These are phyloP conservation scores for Pardalotus punctatus DNA, from an alignment of 2,113 vertebrate species.

Conservation along the genomic window DNA sequence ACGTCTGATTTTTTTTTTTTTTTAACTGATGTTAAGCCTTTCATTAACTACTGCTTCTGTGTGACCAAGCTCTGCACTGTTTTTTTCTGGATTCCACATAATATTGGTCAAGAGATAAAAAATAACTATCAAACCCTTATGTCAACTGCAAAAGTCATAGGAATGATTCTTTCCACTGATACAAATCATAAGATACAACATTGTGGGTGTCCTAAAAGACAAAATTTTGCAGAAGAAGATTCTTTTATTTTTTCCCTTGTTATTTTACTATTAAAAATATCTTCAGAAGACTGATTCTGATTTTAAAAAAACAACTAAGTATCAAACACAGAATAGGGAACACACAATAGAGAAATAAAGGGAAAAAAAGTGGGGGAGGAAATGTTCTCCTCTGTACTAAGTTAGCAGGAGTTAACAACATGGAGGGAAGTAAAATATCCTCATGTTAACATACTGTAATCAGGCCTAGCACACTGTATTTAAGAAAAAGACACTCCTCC, in stretches of 20 bases:
- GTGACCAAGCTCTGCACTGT: neutral
- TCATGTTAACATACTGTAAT: rapidly evolving
- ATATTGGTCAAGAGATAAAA: neutral
- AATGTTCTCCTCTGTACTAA: neutral
- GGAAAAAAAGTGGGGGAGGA: rapidly evolving
- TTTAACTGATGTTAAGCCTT: neutral
- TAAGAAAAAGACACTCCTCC: neutral
- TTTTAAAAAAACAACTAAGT: neutral
- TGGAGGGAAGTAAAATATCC: neutral
- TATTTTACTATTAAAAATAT: neutral
- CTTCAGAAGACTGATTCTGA: neutral
- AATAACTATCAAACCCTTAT: neutral
- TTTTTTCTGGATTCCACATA: neutral
- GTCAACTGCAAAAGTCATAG: neutral
- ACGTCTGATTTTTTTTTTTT: neutral
- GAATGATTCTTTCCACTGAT: neutral
- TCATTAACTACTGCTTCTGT: neutral
- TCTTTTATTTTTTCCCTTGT: neutral
- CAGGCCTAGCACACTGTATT: neutral
- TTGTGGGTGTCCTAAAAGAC: neutral
- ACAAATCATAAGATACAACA: neutral
- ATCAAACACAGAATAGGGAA: neutral
- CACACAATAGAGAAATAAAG: neutral
- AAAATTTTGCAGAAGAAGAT: neutral
- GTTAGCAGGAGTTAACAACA: rapidly evolving